Base-by-base conservation (phyloP, 1,140 invertebrate species). In the Calliopsis andreniformis region DNA sequence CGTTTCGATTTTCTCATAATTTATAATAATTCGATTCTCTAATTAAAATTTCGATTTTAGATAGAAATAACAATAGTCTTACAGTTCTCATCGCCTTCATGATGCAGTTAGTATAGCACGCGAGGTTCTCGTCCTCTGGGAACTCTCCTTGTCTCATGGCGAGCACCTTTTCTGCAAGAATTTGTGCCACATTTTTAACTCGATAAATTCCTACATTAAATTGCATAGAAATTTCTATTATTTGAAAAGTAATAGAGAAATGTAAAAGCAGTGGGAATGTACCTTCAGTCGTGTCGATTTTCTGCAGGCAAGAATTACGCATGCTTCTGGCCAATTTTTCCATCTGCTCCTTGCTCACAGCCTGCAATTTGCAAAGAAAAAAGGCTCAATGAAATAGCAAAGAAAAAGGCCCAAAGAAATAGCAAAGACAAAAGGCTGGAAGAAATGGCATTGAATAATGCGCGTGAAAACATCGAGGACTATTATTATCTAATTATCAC, bases 11-110 rank as follows among this genome's bases (percentile, higher is more conserved):
- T n/a, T n/a, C n/a, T n/a, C n/a, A n/a, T n/a, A n/a, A n/a, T n/a
- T n/a, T n/a, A n/a, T n/a, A n/a, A n/a, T n/a, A n/a, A n/a, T n/a
- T n/a, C n/a, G n/a, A n/a, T n/a, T n/a, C n/a, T n/a, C n/a, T n/a
- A n/a, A n/a, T n/a, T n/a, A n/a, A n/a, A n/a, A n/a, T n/a, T n/a
- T n/a, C n/a, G n/a, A n/a, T n/a, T 35, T 47, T 23, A 7, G 4
- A 43, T 1, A 51, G 12, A 5, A 2, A 16, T 45, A 20, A 18
- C 14, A 7, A 25, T 30, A 55, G 18, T 32, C 56, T 85, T 72
- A 87, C 86, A n/a, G 69, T 76, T 80, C 82, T 78, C 55, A 87
- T 45, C 14, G 56, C n/a, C 25, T 80, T 82, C 66, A 86, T 64
- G 25, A 87, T 20, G 23, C 86, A 87, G 3, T 67, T 39, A 5